Conservation (phyloP, 2,797 vertebrate genomes). For the Melopsittacus undulatus region DNA sequence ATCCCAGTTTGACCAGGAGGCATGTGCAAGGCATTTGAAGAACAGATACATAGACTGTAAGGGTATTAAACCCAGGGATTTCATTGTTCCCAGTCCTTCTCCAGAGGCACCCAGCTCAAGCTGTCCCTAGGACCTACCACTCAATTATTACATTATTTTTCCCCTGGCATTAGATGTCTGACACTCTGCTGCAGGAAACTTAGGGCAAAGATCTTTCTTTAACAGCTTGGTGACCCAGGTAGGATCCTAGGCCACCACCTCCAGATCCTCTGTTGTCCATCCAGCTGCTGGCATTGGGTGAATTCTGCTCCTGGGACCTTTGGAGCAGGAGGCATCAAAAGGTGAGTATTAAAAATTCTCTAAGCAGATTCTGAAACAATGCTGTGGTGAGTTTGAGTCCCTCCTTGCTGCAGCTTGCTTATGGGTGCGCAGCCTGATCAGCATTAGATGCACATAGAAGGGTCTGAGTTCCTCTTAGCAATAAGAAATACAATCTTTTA, state of each 20-base stretch:
- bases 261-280: not conserved
- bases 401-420: not conserved
- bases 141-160: not conserved
- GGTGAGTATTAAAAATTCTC: not conserved
- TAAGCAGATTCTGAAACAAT: not conserved
- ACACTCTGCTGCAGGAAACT: not conserved
- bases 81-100: not conserved
- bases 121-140: not conserved
- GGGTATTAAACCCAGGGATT: not conserved
- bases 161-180: not conserved
- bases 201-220: not conserved
- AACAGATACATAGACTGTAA: not conserved
- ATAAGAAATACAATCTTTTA: not conserved
- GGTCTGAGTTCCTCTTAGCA: not conserved
- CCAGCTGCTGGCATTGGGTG: fast-evolving
- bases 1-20: too few relatives aligned
- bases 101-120: not conserved
- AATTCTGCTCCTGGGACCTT: not conserved
- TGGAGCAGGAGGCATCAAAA: fast-evolving
- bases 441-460: not conserved
- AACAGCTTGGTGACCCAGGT: not conserved
- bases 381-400: not conserved
- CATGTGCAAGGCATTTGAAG: not conserved
- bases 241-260: not conserved
- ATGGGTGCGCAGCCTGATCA: not conserved